Conservation (phyloP, 2,113 vertebrate species). For the Bufo bufo region DNA sequence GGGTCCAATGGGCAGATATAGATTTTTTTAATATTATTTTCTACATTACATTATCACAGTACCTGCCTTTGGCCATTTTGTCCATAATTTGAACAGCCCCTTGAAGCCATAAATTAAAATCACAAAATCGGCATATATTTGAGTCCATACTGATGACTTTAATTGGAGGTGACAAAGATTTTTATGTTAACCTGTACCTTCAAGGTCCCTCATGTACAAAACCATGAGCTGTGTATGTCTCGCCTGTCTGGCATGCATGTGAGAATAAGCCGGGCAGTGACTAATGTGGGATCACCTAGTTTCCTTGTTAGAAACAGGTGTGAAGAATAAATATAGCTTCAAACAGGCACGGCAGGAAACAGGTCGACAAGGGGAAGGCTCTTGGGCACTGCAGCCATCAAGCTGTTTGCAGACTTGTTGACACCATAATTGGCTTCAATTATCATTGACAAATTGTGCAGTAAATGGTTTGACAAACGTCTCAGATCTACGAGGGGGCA, state of each 20-base stretch:
- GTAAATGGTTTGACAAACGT: conserved; percentile 49
- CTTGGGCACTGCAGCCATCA: conserved; percentile 8
- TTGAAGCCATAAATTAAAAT: too few relatives aligned
- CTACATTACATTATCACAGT: too few relatives aligned
- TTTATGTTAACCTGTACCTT: too few relatives aligned
- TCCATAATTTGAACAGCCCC: too few relatives aligned
- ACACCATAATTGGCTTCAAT: conserved; percentile 49
- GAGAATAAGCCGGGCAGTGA: background rate
- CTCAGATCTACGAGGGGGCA: conserved; percentile 31
- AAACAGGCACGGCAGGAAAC: background rate
- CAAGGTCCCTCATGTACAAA: too few relatives aligned
- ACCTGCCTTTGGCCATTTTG: too few relatives aligned
- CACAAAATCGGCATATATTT: too few relatives aligned
- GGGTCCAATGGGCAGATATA: too few relatives aligned
- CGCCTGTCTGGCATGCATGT: background rate
- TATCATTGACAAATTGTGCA: conserved; percentile 47
- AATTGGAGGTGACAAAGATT: too few relatives aligned
- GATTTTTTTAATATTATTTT: too few relatives aligned
- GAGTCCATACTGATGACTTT: too few relatives aligned
- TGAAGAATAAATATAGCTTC: background rate
- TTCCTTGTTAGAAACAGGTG: background rate
- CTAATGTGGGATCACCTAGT: background rate
- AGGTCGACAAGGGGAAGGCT: background rate
- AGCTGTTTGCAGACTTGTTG: conserved; percentile 35
- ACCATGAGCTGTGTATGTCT: background rate